These are phyloP conservation scores for Masticophis lateralis DNA, from an alignment of 2,797 vertebrate genomes.

Conservation along the genomic window DNA sequence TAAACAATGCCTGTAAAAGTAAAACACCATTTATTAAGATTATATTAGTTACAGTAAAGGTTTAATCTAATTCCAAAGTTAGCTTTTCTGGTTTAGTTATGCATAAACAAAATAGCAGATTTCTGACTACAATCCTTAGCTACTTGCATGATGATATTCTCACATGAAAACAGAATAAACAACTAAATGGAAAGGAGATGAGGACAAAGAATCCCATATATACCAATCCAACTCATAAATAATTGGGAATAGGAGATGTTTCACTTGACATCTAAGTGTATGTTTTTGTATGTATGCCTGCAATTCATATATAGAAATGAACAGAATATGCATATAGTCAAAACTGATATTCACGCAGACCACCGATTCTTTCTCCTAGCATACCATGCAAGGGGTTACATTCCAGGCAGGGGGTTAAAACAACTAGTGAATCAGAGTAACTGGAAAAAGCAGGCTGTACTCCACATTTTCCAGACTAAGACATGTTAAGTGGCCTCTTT, in stretches of 20 bases:
- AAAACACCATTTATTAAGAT: not conserved
- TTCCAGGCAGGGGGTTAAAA: slow-evolving; percentile 62
- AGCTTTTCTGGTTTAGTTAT: not conserved
- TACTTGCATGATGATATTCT: slow-evolving; percentile 55
- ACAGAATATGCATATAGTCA: slow-evolving; percentile 15
- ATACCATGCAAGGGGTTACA: slow-evolving; percentile 31
- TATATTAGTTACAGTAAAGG: not conserved
- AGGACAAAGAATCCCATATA: slow-evolving; percentile 48
- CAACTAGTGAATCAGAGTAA: slow-evolving; percentile 10
- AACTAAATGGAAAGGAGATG: slow-evolving; percentile 50
- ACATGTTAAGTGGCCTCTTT: slow-evolving; percentile 51
- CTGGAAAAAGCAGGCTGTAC: slow-evolving; percentile 45
- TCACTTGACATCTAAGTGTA: slow-evolving; percentile 40
- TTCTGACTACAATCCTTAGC: slow-evolving; percentile 46
- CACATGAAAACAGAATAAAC: slow-evolving; percentile 72
- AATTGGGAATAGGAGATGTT: slow-evolving; percentile 48
- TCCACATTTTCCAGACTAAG: slow-evolving; percentile 44
- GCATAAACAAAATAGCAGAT: slow-evolving; percentile 27
- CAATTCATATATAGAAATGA: slow-evolving; percentile 34
- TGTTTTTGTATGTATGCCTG: slow-evolving; percentile 10
- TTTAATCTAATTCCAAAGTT: slow-evolving; percentile 3
- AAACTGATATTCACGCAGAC: slow-evolving; percentile 7
- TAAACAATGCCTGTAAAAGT: not conserved
- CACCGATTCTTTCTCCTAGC: slow-evolving; percentile 28
- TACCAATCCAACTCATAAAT: slow-evolving; percentile 43